A percentile compares a stretch with the other conserved stretches of the same genome.
Conservation (phyloP, 2,888 invertebrate species). For the Tetranychus truncatus region DNA sequence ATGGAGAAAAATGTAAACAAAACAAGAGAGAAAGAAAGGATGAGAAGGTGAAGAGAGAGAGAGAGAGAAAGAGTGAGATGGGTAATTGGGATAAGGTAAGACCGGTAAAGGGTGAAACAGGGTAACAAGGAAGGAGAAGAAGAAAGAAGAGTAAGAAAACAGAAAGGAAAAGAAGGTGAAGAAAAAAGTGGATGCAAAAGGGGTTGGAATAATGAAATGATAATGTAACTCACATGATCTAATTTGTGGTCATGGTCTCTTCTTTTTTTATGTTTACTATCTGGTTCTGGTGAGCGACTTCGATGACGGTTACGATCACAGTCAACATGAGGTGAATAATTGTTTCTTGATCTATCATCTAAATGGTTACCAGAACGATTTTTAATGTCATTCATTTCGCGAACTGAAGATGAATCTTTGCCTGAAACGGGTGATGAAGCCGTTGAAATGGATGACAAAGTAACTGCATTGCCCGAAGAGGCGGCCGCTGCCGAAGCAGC, state of each 20-base stretch:
- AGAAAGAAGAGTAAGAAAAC: conserved; percentile 2
- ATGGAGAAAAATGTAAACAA: too few species aligned
- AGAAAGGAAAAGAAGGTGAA: not conserved
- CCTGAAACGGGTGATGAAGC: not conserved
- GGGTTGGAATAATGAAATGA: not conserved
- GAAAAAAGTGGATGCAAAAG: not conserved
- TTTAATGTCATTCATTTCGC: conserved; percentile 33
- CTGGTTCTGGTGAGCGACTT: conserved; percentile 48
- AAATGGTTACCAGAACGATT: not conserved
- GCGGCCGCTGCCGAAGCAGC: conserved; percentile 10
- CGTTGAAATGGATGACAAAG: not conserved
- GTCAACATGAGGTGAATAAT: conserved; percentile 54
- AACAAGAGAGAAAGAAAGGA: too few species aligned
- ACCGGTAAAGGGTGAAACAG: too few species aligned
- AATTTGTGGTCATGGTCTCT: conserved; percentile 11
- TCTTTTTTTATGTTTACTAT: conserved; percentile 35
- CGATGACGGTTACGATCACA: conserved; percentile 46
- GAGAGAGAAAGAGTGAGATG: too few species aligned
- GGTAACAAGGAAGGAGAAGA: not conserved
- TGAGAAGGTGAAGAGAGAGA: too few species aligned
- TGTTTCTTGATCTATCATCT: conserved; percentile 38
- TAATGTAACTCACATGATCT: not conserved
- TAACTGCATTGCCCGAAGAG: conserved; percentile 1
- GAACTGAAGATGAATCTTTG: not conserved
- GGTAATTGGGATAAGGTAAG: too few species aligned